A percentile compares a stretch with the other conserved stretches of the same genome.
phyloP scores from a whole-genome alignment of 2,797 vertebrate genomes.

The Onychomys leucogaster region DNA sequence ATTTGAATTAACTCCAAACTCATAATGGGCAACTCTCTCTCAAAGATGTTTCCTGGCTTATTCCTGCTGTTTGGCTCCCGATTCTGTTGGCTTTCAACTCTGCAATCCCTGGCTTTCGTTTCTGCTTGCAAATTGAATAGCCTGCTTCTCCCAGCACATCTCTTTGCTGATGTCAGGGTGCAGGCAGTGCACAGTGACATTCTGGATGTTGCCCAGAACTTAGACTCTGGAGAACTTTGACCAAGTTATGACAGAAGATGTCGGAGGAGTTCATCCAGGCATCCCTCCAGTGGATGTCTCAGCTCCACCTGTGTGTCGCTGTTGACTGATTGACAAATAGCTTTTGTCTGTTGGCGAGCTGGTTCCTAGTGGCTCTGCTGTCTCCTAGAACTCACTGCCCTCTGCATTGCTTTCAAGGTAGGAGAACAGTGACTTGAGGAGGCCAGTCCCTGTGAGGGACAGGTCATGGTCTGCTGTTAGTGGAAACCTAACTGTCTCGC shows the following conservation, averaged over 20 bases:
- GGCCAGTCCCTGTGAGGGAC: background rate
- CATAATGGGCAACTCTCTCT: background rate
- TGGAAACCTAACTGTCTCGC: accelerated
- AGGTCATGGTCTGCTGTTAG: background rate
- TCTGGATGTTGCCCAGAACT: background rate
- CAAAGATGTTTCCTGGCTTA: background rate
- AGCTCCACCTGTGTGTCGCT: background rate
- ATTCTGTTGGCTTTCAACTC: background rate
- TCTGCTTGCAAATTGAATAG: background rate
- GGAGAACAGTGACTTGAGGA: background rate
- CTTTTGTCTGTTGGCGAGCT: background rate
- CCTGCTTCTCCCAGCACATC: background rate
- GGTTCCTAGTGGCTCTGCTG: background rate
- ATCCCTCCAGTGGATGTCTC: background rate
- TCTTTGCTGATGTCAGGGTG: background rate
- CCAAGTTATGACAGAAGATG: background rate
- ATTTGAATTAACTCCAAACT: slow-evolving; percentile 37
- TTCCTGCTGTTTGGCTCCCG: background rate
- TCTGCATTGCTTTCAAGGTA: background rate
- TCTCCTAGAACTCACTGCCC: background rate
- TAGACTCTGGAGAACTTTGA: background rate
- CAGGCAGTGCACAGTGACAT: background rate
- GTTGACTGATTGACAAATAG: background rate
- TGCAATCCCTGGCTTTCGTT: background rate
- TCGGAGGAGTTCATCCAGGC: background rate